Evolutionary conservation across 2,888 invertebrate genomes (phyloP).

Genomic region (Torymus tubicola): DNA sequence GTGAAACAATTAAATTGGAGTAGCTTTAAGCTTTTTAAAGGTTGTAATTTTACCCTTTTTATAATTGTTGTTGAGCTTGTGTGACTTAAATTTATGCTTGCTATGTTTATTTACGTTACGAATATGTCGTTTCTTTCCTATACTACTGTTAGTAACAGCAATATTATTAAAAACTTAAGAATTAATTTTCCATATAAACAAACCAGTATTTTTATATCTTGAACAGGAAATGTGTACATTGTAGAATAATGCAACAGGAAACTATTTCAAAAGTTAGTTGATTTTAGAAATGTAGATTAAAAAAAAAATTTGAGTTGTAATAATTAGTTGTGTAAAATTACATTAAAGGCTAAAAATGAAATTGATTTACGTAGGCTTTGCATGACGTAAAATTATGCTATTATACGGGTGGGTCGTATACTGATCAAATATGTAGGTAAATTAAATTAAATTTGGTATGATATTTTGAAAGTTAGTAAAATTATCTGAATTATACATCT

Average conservation of each 20-base stretch:
- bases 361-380: conserved; percentile 27
- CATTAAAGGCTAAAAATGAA: not conserved
- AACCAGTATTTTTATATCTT: too few species aligned
- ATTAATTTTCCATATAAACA: not conserved
- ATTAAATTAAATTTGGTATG: too few species aligned
- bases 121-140: conserved; percentile 42
- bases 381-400: conserved; percentile 34
- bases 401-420: not conserved
- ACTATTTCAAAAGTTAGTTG: not conserved
- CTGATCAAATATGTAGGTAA: not conserved
- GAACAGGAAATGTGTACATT: too few species aligned
- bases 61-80: conserved; percentile 49
- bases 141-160: conserved; percentile 32
- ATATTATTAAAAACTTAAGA: conserved; percentile 4
- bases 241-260: not conserved
- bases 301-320: not conserved
- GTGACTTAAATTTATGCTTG: conserved; percentile 41
- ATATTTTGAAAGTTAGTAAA: too few species aligned
- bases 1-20: conserved; percentile 51
- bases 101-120: conserved; percentile 35
- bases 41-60: conserved; percentile 55
- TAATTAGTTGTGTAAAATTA: not conserved
- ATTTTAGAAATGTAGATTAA: conserved; percentile 11
- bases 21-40: conserved; percentile 51
- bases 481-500: too few species aligned